Evolutionary conservation across 2,888 invertebrate species (phyloP).

Genomic region (Lucinisca nassula): DNA sequence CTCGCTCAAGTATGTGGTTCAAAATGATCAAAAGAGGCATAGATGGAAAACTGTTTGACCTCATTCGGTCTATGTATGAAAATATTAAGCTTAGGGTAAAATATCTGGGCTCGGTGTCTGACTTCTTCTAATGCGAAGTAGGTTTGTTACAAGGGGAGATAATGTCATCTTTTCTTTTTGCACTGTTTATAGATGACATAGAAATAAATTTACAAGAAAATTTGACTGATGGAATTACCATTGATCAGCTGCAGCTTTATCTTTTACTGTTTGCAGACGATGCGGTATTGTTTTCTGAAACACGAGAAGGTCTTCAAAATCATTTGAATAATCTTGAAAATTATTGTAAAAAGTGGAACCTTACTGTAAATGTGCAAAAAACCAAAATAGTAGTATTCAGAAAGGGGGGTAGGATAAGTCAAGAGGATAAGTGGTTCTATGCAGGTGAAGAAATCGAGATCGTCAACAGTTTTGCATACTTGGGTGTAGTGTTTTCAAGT

Average conservation of each 20-base stretch:
- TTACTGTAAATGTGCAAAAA: background rate
- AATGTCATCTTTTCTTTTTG: background rate
- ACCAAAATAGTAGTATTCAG: background rate
- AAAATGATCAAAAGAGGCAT: background rate
- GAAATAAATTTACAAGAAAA: background rate
- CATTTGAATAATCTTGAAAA: too few relatives aligned
- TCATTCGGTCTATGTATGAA: background rate
- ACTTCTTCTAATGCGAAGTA: background rate
- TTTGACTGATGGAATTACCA: background rate
- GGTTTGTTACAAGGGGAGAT: background rate
- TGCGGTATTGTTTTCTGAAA: background rate
- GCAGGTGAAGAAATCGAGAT: background rate
- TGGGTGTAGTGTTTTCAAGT: background rate
- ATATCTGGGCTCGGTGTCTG: background rate
- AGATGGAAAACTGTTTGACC: background rate
- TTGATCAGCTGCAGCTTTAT: background rate
- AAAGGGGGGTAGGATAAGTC: background rate
- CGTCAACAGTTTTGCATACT: background rate
- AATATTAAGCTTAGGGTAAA: background rate
- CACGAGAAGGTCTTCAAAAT: background rate
- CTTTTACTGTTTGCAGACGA: background rate
- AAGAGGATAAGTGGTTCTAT: background rate
- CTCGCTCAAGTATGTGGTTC: background rate
- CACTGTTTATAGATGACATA: background rate
- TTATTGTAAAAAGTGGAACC: background rate